Evolutionary conservation across 1,140 invertebrate species (phyloP).

Genomic region (Trachymyrmex septentrionalis): DNA sequence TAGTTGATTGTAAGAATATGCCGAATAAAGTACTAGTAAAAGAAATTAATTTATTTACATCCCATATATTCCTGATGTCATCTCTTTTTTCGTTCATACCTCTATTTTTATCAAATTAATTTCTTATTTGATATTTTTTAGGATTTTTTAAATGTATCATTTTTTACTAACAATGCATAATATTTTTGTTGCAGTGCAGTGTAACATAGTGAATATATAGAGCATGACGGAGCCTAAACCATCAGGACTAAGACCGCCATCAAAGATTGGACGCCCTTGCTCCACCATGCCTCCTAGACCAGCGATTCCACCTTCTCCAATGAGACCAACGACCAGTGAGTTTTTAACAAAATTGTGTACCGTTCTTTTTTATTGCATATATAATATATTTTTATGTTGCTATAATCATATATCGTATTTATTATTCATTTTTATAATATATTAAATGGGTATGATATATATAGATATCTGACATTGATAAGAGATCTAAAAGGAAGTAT

Average conservation of each 20-base stretch:
- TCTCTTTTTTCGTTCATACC: not conserved
- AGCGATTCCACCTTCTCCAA: conserved; percentile 87
- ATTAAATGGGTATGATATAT: not conserved
- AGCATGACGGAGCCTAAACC: conserved; percentile 79
- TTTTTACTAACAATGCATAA: conserved; percentile 30
- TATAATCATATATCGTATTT: not conserved
- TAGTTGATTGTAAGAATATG: not conserved
- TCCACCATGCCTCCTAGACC: conserved; percentile 88
- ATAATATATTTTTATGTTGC: conserved; percentile 18
- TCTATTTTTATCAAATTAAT: not conserved
- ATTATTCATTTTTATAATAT: not conserved
- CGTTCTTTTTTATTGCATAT: conserved; percentile 11
- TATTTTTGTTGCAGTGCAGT: conserved; percentile 65
- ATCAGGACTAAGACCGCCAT: conserved; percentile 88
- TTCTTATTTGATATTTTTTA: not conserved
- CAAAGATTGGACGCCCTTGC: conserved; percentile 88
- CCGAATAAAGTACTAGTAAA: not conserved
- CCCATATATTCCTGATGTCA: not conserved
- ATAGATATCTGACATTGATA: not conserved
- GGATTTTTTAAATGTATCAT: not conserved
- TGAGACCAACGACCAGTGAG: conserved; percentile 83
- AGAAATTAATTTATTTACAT: not conserved
- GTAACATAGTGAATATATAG: conserved; percentile 57
- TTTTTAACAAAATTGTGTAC: conserved; percentile 47
- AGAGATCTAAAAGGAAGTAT: not conserved